These are phyloP conservation scores for Drosophila merina DNA, from an alignment of 2,888 invertebrate species.

Conservation along the genomic window DNA sequence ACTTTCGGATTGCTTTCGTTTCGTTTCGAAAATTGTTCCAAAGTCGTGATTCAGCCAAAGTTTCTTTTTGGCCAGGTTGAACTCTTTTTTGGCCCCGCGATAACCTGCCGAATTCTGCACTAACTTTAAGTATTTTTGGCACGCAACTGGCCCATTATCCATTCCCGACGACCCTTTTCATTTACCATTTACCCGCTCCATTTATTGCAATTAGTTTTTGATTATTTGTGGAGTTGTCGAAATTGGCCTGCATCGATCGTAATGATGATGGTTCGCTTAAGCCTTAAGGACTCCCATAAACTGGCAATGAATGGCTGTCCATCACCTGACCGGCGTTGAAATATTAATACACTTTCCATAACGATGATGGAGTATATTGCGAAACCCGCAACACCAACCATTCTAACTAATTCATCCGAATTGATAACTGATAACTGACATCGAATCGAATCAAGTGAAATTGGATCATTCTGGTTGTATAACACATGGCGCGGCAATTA, in stretches of 20 bases:
- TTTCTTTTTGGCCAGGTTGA: slow-evolving; percentile 24
- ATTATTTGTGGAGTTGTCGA: slow-evolving; percentile 24
- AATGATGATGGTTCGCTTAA: slow-evolving; percentile 18
- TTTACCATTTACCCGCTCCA: slow-evolving; percentile 48
- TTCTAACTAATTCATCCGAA: slow-evolving; percentile 6
- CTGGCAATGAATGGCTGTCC: slow-evolving; percentile 5
- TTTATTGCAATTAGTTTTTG: slow-evolving; percentile 58
- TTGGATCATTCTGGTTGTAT: slow-evolving; percentile 25
- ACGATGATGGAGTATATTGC: slow-evolving; percentile 23
- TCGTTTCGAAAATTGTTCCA: slow-evolving; percentile 61
- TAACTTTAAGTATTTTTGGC: slow-evolving; percentile 59
- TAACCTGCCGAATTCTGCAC: slow-evolving; percentile 55
- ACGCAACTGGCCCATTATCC: slow-evolving; percentile 62
- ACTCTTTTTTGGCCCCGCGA: slow-evolving; percentile 24
- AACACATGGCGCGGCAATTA: slow-evolving; percentile 67
- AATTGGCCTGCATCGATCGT: slow-evolving; percentile 14
- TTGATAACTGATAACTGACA: slow-evolving; percentile 6
- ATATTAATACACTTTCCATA: slow-evolving; percentile 53
- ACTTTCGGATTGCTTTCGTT: slow-evolving; percentile 50
- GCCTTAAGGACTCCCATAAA: slow-evolving; percentile 5
- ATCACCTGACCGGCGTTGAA: slow-evolving; percentile 8
- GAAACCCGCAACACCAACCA: background rate
- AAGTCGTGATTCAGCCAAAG: slow-evolving; percentile 74
- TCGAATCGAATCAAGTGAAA: slow-evolving; percentile 23
- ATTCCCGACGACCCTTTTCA: slow-evolving; percentile 37